Conservation (phyloP, 1,140 invertebrate species). For the Heliconius nattereri region DNA sequence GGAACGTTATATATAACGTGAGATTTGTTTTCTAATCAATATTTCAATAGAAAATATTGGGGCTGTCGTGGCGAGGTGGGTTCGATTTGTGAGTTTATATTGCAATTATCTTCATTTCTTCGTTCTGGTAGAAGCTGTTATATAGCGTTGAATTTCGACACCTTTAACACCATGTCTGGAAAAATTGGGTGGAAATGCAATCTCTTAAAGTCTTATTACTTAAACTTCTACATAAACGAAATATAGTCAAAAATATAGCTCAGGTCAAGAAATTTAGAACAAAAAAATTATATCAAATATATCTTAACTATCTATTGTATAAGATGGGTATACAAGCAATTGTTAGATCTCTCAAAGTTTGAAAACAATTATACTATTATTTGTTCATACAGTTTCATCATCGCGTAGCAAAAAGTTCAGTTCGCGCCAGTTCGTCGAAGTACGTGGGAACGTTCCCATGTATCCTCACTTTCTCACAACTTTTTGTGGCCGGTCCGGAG, state of each 20-base stretch:
- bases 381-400: slow-evolving; percentile 38
- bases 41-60: background rate
- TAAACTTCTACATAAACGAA: no score
- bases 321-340: background rate
- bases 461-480: slow-evolving; percentile 53
- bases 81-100: no score
- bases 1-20: slow-evolving; percentile 15
- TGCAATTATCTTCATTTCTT: no score
- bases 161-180: no score
- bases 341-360: background rate
- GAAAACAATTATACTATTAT: slow-evolving; percentile 20
- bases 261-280: background rate
- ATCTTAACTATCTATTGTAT: slow-evolving; percentile 8
- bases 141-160: no score
- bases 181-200: no score
- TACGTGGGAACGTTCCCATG: slow-evolving; percentile 65
- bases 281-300: background rate
- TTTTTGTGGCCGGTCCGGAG: slow-evolving; percentile 49
- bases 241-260: background rate
- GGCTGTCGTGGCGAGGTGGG: no score
- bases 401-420: slow-evolving; percentile 35
- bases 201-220: no score
- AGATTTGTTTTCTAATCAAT: slow-evolving; percentile 13
- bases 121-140: no score
- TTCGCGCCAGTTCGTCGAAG: slow-evolving; percentile 38